These are phyloP conservation scores for Anabas testudineus DNA, from an alignment of 2,797 vertebrate species.

Conservation along the genomic window DNA sequence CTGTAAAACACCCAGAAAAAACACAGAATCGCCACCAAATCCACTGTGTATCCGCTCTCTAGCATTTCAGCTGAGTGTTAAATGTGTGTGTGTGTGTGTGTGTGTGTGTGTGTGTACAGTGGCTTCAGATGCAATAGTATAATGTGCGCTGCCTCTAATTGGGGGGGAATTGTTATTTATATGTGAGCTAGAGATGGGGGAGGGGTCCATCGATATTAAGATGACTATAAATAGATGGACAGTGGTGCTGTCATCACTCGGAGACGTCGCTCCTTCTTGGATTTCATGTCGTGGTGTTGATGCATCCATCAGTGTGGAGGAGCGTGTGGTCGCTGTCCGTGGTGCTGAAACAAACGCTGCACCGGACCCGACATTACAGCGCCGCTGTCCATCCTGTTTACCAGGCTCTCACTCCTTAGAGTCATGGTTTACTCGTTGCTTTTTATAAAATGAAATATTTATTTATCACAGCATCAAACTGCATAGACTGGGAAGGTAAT, in stretches of 20 bases:
- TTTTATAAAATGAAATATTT: neutral
- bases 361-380: conserved; percentile 23
- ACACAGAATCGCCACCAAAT: neutral
- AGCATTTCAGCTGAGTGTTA: conserved; percentile 1
- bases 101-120: neutral
- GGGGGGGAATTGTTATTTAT: conserved; percentile 64
- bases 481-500: conserved; percentile 40
- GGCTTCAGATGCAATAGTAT: neutral
- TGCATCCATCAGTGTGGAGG: neutral
- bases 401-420: neutral
- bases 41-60: neutral
- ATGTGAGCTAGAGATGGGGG: conserved; percentile 47
- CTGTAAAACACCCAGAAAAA: conserved; percentile 23
- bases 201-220: conserved; percentile 78
- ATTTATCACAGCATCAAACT: conserved; percentile 43
- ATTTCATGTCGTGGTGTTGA: neutral
- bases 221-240: conserved; percentile 82
- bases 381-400: neutral
- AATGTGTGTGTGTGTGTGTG: conserved; percentile 9
- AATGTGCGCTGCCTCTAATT: conserved; percentile 40
- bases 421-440: conserved; percentile 11
- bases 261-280: conserved; percentile 18
- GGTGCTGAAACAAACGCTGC: conserved; percentile 58
- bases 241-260: conserved; percentile 66
- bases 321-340: conserved; percentile 26